Conservation (phyloP, 2,888 invertebrate species). For the Ophonus ardosiacus region DNA sequence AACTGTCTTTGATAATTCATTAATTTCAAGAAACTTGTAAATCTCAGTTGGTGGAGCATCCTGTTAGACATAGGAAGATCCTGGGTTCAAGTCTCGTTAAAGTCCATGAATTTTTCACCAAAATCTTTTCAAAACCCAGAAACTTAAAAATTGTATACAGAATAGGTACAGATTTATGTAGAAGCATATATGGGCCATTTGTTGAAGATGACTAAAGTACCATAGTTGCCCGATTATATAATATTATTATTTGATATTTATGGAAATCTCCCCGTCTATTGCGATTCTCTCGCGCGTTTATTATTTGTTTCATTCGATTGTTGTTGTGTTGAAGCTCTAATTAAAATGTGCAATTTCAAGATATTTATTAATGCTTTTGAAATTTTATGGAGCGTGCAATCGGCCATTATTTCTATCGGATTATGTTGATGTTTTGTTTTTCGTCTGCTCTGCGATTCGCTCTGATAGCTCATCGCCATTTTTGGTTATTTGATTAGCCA, state of each 20-base stretch:
- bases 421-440: constrained; percentile 60
- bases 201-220: constrained; percentile 22
- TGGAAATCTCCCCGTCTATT: constrained; percentile 49
- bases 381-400: constrained; percentile 62
- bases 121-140: no score
- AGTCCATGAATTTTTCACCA: no score
- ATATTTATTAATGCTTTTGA: constrained; percentile 64
- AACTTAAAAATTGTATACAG: background rate
- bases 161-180: background rate
- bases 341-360: constrained; percentile 63
- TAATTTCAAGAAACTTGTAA: no score
- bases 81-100: no score
- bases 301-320: constrained; percentile 60
- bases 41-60: no score
- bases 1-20: no score
- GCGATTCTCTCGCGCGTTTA: constrained; percentile 1
- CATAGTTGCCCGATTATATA: constrained; percentile 33
- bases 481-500: constrained; percentile 48
- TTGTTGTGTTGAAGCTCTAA: constrained; percentile 50
- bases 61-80: no score
- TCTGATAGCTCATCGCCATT: constrained; percentile 27
- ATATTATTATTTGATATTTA: constrained; percentile 63
- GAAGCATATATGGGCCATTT: constrained; percentile 10
- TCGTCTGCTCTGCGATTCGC: constrained; percentile 14
- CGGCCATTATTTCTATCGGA: constrained; percentile 62